Conservation (phyloP, 2,113 vertebrate genomes). For the Riparia riparia region DNA sequence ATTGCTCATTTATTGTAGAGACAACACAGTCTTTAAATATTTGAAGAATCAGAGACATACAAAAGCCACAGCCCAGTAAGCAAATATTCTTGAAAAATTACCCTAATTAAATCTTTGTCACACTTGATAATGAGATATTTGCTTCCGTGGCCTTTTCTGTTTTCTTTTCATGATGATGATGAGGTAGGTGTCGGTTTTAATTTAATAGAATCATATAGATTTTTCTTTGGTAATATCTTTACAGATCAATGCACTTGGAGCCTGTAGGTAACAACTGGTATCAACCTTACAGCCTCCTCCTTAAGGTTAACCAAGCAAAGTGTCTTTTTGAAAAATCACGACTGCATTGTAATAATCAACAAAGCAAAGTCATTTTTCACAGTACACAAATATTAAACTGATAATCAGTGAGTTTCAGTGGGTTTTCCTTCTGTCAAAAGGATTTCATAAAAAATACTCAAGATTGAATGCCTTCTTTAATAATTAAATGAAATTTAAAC, state of each 20-base stretch:
- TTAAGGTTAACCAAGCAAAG: constrained; percentile 13
- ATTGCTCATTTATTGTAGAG: neutral
- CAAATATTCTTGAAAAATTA: constrained; percentile 58
- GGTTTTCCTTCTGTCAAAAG: neutral
- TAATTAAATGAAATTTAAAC: constrained; percentile 10
- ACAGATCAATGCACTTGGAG: constrained; percentile 37
- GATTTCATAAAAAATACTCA: neutral
- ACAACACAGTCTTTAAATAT: constrained; percentile 4
- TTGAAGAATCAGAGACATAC: neutral
- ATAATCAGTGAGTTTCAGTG: neutral
- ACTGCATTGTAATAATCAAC: constrained; percentile 62
- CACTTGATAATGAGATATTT: constrained; percentile 61
- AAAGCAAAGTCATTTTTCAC: neutral
- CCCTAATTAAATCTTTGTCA: constrained; percentile 48
- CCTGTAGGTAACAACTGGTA: neutral
- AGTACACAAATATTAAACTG: neutral
- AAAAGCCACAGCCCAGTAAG: neutral
- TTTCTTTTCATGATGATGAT: constrained; percentile 38
- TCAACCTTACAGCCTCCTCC: neutral
- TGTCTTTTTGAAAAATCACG: constrained; percentile 61
- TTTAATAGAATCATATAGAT: constrained; percentile 72
- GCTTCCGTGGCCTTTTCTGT: neutral
- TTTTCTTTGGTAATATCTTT: constrained; percentile 43
- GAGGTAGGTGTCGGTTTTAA: constrained; percentile 50
- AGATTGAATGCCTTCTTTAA: neutral